A percentile compares a stretch with the other conserved stretches of the same genome.
These are phyloP conservation scores for Erinaceus europaeus DNA, from an alignment of 2,113 vertebrate genomes.

Conservation along the genomic window DNA sequence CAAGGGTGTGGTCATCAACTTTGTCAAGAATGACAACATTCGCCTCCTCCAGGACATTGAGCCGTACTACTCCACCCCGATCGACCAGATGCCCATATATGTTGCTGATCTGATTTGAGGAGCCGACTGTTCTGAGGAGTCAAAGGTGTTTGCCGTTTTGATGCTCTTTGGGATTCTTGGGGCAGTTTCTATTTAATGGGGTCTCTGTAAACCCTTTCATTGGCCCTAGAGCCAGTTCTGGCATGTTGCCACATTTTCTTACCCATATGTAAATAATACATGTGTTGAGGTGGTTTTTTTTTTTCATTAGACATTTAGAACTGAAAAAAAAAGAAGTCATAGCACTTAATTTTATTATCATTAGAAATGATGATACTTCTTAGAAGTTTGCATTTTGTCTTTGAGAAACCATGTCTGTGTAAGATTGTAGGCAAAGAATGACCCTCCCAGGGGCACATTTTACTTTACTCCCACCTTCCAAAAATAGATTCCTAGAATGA, in stretches of 20 bases:
- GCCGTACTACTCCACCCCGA: conserved; percentile 99
- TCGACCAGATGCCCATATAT: conserved; percentile 99
- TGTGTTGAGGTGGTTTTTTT: background rate
- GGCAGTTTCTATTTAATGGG: no score
- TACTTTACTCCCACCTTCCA: background rate
- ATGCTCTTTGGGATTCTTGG: no score
- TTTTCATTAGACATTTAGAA: conserved; percentile 68
- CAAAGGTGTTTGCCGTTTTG: no score
- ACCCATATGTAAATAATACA: conserved; percentile 68
- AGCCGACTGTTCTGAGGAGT: accelerated
- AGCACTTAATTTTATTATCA: background rate
- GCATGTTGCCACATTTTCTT: no score
- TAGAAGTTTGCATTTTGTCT: background rate
- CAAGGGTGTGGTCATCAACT: conserved; percentile 98
- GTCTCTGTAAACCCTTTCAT: no score
- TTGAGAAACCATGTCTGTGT: background rate
- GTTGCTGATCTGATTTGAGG: conserved; percentile 86
- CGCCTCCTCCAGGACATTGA: conserved; percentile 97
- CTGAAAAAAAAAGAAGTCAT: no score
- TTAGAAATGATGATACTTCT: background rate
- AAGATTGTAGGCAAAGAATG: background rate
- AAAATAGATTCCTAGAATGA: background rate
- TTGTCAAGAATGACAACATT: conserved; percentile 98
- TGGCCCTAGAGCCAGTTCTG: no score
- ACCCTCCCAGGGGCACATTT: background rate